Conservation (phyloP, 2,797 vertebrate species). For the Semaprochilodus insignis region DNA sequence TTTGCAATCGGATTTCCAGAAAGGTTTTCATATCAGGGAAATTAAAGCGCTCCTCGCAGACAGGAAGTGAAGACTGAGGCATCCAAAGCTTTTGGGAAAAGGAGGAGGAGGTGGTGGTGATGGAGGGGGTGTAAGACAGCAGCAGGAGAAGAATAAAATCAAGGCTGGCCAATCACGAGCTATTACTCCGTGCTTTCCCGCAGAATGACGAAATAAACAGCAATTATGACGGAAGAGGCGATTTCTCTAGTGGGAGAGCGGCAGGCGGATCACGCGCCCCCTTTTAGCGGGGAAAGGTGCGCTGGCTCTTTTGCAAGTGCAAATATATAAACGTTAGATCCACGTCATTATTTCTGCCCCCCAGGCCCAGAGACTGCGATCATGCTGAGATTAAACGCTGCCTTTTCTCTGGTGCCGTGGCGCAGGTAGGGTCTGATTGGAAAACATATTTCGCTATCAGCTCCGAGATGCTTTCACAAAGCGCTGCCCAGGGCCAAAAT, state of each 20-base stretch:
- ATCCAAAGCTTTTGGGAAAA: neutral
- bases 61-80: neutral
- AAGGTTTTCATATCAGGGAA: slow-evolving; percentile 4
- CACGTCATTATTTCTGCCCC: neutral
- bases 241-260: neutral
- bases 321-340: slow-evolving; percentile 22
- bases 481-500: slow-evolving; percentile 3
- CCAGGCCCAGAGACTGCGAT: slow-evolving; percentile 11
- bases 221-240: slow-evolving; percentile 1
- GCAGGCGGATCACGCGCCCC: neutral
- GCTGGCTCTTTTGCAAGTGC: slow-evolving; percentile 10
- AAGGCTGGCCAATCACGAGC: neutral
- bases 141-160: neutral
- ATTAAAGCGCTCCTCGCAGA: neutral
- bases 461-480: slow-evolving; percentile 16
- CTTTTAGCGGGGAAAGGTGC: neutral
- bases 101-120: neutral
- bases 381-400: slow-evolving; percentile 18
- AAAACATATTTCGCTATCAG: slow-evolving; percentile 10
- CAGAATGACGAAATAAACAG: slow-evolving; percentile 42
- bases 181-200: neutral
- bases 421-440: neutral
- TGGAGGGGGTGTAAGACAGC: neutral
- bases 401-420: neutral
- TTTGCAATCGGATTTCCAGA: neutral